These are phyloP conservation scores for Hydractinia symbiolongicarpus DNA, from an alignment of 30 jellyfish, hydroid and myxozoan species.

Conservation along the genomic window DNA sequence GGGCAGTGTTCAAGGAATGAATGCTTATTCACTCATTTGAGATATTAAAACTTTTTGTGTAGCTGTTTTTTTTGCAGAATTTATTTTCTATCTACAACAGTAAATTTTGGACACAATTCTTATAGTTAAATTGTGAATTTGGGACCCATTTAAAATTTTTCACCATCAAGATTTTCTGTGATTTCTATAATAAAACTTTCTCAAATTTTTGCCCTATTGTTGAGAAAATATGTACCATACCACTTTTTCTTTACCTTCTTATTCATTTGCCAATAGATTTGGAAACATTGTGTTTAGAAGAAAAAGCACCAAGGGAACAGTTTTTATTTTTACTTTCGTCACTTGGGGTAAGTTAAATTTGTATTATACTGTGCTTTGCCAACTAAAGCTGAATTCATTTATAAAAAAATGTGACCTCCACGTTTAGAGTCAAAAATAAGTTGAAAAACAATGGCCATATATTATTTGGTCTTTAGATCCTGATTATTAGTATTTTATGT, in stretches of 20 bases:
- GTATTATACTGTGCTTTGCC: neutral
- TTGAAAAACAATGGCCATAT: neutral
- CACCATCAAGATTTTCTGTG: neutral
- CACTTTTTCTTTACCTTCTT: neutral
- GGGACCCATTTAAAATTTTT: neutral
- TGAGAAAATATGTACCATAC: no score
- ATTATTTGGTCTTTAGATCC: neutral
- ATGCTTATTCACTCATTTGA: no score
- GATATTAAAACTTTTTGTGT: no score
- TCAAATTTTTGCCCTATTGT: neutral
- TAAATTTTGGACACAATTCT: no score
- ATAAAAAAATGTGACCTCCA: neutral
- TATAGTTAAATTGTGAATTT: no score
- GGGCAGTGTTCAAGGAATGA: no score
- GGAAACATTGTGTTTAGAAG: conserved; percentile 74
- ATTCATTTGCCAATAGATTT: conserved; percentile 45
- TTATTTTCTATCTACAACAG: no score
- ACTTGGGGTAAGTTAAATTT: conserved; percentile 42
- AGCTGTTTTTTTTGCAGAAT: no score
- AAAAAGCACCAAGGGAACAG: conserved; percentile 55
- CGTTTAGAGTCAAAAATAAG: neutral
- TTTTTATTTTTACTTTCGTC: conserved; percentile 65
- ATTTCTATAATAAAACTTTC: neutral
- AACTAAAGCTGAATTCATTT: neutral
- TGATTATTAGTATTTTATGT: neutral